Evolutionary conservation across 1,140 invertebrate species (phyloP).

Genomic region (Holcopasites calliopsidis): DNA sequence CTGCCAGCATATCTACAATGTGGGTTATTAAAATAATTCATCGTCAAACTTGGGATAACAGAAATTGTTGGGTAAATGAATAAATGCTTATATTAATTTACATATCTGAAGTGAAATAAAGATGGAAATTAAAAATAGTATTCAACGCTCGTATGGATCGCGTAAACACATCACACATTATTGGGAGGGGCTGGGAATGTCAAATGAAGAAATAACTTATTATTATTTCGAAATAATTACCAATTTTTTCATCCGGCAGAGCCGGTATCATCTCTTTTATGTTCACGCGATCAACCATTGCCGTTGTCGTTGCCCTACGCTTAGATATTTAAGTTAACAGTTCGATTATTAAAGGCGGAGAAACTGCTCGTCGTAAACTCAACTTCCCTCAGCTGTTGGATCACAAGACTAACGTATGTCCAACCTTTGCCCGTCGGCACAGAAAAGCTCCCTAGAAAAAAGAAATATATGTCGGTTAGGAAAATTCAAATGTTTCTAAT

Average conservation of each 20-base stretch:
- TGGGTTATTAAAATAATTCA: neutral
- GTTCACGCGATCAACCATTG: conserved; percentile 79
- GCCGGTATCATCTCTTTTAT: conserved; percentile 87
- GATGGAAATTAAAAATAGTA: neutral
- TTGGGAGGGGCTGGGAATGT: conserved; percentile 73
- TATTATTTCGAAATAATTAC: conserved; percentile 79
- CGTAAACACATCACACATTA: conserved; percentile 27
- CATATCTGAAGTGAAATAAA: neutral
- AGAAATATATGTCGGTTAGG: neutral
- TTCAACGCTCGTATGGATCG: neutral
- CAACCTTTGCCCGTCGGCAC: conserved; percentile 27
- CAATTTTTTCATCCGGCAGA: conserved; percentile 90
- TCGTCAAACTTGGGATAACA: neutral
- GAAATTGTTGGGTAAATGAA: neutral
- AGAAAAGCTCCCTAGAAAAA: neutral
- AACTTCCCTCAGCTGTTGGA: conserved; percentile 58
- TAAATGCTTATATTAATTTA: neutral
- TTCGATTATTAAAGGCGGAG: neutral
- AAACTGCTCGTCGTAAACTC: neutral
- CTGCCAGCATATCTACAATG: conserved; percentile 93
- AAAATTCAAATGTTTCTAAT: conserved; percentile 3
- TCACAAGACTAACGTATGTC: conserved; percentile 63
- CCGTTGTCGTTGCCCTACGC: conserved; percentile 21
- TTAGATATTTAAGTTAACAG: conserved; percentile 5
- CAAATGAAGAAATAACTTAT: conserved; percentile 41